Evolutionary conservation across 1,140 invertebrate species (phyloP).

Genomic region (Drosophila gunungcola): DNA sequence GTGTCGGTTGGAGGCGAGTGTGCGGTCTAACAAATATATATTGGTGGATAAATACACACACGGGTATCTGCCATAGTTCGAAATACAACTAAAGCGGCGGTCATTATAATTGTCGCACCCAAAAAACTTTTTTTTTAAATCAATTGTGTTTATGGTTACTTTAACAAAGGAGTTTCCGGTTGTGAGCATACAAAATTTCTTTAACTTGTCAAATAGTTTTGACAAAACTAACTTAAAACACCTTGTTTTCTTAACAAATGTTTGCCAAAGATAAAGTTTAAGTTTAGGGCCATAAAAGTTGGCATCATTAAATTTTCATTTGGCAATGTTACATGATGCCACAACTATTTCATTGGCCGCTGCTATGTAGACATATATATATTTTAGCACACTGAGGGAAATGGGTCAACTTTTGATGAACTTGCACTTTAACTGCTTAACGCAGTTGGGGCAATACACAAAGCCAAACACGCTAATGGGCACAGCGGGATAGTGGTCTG

Average conservation of each 20-base stretch:
- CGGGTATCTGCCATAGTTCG: background rate
- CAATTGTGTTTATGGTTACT: too few relatives aligned
- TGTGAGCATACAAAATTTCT: too few relatives aligned
- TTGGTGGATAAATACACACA: conserved; percentile 4
- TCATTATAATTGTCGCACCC: background rate
- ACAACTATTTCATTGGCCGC: background rate
- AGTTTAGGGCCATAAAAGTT: too few relatives aligned
- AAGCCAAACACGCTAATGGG: conserved; percentile 1
- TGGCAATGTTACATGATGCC: background rate
- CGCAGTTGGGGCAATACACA: conserved; percentile 20
- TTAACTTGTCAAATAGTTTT: too few relatives aligned
- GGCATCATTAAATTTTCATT: background rate
- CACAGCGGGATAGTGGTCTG: background rate
- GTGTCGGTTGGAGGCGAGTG: background rate
- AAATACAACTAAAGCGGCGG: background rate
- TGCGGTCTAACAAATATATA: conserved; percentile 15
- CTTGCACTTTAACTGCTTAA: conserved; percentile 22
- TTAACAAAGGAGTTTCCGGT: too few relatives aligned
- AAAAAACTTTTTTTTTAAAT: background rate
- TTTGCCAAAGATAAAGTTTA: too few relatives aligned
- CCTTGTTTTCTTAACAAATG: too few relatives aligned
- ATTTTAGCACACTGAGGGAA: background rate
- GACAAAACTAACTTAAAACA: too few relatives aligned
- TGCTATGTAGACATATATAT: background rate
- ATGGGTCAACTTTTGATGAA: background rate